Base-by-base conservation (phyloP, 2,888 invertebrate species). In the Plebejus argus region DNA sequence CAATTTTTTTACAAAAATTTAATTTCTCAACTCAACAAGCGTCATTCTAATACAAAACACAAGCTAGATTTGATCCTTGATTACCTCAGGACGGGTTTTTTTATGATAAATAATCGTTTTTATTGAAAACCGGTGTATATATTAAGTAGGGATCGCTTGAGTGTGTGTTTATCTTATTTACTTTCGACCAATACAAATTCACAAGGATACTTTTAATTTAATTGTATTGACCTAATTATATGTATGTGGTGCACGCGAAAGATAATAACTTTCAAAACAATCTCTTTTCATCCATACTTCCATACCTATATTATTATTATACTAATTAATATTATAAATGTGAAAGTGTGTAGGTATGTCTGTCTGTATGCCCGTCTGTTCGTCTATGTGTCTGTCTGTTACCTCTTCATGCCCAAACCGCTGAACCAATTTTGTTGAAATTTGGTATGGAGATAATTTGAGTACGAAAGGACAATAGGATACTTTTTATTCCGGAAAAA, bases 161-260 rank as follows among this genome's bases (percentile, higher is more conserved):
- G 12, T 45, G 74, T 74, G 74, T 74, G 74, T 45, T 5, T 72
- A 53, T 74, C 74, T 72, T 74, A 53, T 74, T 74, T 74, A 74
- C 74, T 74, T 53, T 49, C 53, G 15, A 74, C 74, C 28, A 53
- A 74, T 53, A 45, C 74, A 49, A 53, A 39, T 71, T 71, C 28
- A 74, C 74, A 53, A 53, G 49, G 74, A 74, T 28, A 53, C 18
- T 49, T 53, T 71, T 49, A 53, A 74, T 28, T 49, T 6, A 71
- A 15, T 76, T 0, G 3, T 33, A 39, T 86, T 86, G 0, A 75
- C 45, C 8, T 66, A 56, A 33, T 18, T 78, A 75, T 35, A 18
- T 39, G 1, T 39, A 61, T 61, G 61, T 61, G 61, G 15, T 35
- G 70, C n/a, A n/a, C 20, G n/a, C 8, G 39, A 71, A 56, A 78